These are phyloP conservation scores for Leucopternis melanops DNA, from an alignment of 2,113 vertebrate genomes.

Conservation along the genomic window DNA sequence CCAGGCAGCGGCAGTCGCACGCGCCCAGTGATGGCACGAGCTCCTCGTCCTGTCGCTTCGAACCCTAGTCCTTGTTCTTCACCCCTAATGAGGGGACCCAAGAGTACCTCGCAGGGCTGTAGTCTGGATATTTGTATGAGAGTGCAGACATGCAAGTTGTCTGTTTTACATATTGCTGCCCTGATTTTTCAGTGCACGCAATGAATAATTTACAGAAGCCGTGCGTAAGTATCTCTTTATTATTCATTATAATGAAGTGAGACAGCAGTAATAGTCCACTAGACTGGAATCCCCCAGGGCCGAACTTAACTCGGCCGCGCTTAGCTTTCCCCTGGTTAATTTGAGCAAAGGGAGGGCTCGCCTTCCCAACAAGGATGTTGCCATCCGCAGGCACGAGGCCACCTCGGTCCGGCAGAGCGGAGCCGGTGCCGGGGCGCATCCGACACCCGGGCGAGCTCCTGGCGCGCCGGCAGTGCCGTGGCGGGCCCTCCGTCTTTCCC, in stretches of 20 bases:
- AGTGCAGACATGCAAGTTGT: slow-evolving; percentile 39
- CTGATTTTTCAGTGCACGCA: slow-evolving; percentile 59
- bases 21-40: background rate
- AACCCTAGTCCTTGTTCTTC: background rate
- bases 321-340: slow-evolving; percentile 62
- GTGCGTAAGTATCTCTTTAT: slow-evolving; percentile 78
- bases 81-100: slow-evolving; percentile 48
- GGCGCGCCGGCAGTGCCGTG: accelerated
- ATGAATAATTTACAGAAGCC: slow-evolving; percentile 79
- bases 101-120: slow-evolving; percentile 31
- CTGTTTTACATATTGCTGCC: slow-evolving; percentile 67
- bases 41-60: background rate
- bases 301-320: slow-evolving; percentile 38
- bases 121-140: slow-evolving; percentile 60
- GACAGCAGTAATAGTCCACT: slow-evolving; percentile 76
- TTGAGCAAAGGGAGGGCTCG: background rate
- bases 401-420: background rate
- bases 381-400: accelerated
- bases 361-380: background rate
- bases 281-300: slow-evolving; percentile 70
- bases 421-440: background rate
- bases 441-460: background rate
- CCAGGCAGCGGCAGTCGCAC: accelerated
- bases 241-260: slow-evolving; percentile 80
- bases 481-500: background rate